Conservation (phyloP, 2,888 invertebrate genomes). For the Liodrosophila aerea region DNA sequence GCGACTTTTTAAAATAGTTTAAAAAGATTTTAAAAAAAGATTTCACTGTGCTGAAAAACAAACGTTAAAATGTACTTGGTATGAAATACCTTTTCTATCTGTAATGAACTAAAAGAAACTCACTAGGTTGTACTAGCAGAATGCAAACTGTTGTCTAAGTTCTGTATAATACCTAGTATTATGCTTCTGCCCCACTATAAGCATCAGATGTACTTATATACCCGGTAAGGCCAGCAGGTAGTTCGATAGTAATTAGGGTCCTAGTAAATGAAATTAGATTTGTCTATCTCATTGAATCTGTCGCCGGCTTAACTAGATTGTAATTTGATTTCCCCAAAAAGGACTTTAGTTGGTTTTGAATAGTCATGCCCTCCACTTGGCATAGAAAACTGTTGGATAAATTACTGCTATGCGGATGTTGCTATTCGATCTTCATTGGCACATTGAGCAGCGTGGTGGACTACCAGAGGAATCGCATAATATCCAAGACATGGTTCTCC, state of each 20-base stretch:
- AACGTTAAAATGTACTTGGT: too few species aligned
- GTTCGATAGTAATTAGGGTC: neutral
- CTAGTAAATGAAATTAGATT: neutral
- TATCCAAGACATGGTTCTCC: slow-evolving; percentile 6
- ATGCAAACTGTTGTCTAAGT: too few species aligned
- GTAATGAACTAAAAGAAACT: too few species aligned
- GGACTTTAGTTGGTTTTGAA: too few species aligned
- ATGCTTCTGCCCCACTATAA: too few species aligned
- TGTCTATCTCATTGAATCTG: neutral
- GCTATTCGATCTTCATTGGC: slow-evolving; percentile 15
- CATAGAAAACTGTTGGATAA: slow-evolving; percentile 14
- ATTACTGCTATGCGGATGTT: slow-evolving; percentile 15
- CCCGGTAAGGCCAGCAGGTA: too few species aligned
- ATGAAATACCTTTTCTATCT: too few species aligned
- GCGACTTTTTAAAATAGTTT: too few species aligned
- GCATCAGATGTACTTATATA: neutral
- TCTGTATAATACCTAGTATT: too few species aligned
- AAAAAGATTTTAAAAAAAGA: too few species aligned
- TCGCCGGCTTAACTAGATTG: neutral
- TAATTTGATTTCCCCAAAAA: neutral
- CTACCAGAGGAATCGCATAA: slow-evolving; percentile 13
- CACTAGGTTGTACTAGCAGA: too few species aligned
- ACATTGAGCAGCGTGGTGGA: slow-evolving; percentile 23
- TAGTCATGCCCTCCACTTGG: slow-evolving; percentile 12
- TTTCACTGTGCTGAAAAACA: too few species aligned